phyloP scores from a whole-genome alignment of 64 coral and sea anemone species.

The Acropora tenuis region DNA sequence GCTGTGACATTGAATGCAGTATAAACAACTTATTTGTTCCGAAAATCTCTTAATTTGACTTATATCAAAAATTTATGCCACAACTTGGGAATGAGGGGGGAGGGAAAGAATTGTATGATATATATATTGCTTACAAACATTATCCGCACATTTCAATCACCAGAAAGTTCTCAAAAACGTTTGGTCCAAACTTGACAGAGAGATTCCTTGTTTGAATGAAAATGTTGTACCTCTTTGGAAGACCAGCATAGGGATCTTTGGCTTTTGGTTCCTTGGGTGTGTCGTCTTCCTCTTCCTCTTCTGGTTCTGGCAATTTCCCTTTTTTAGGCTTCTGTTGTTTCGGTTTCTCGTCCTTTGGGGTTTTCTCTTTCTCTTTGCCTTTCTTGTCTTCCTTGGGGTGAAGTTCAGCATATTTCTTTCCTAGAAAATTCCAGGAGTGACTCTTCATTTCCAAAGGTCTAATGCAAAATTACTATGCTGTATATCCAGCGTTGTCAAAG shows the following conservation, averaged over 20 bases:
- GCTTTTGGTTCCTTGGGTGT: slow-evolving; percentile 40
- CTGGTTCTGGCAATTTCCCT: slow-evolving; percentile 40
- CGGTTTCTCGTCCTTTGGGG: slow-evolving; percentile 82
- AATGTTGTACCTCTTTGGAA: slow-evolving; percentile 64
- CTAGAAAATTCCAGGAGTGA: neutral
- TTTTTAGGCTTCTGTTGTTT: slow-evolving; percentile 70
- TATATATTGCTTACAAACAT: neutral
- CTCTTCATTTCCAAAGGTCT: too few species aligned
- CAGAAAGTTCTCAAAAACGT: too few species aligned
- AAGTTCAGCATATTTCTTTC: slow-evolving; percentile 71
- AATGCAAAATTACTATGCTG: too few species aligned
- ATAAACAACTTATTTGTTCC: too few species aligned
- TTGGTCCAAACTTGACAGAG: neutral
- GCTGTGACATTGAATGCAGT: too few species aligned
- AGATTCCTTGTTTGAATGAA: too few species aligned
- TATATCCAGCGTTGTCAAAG: too few species aligned
- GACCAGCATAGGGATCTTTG: slow-evolving; percentile 75
- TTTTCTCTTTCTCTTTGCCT: slow-evolving; percentile 74
- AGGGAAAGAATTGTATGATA: too few species aligned
- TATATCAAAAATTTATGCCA: too few species aligned
- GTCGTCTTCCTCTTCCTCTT: slow-evolving; percentile 37
- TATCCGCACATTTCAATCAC: neutral
- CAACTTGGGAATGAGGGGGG: too few species aligned
- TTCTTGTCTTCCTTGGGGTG: slow-evolving; percentile 92
- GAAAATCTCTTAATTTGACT: too few species aligned